Conservation (phyloP, 2,888 invertebrate genomes). For the Leucozona laternaria region DNA sequence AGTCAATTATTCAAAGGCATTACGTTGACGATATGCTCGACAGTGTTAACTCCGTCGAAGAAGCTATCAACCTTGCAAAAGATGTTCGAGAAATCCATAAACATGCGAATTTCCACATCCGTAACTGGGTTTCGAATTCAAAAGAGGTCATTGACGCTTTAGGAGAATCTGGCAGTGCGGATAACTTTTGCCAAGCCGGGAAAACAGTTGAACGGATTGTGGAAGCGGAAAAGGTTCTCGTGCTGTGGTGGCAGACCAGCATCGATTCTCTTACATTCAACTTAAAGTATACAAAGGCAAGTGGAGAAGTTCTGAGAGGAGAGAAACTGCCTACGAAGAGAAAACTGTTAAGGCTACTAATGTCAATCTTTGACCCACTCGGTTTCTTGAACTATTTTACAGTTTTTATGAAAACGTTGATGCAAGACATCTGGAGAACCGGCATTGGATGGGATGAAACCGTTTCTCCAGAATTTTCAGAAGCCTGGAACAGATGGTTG, state of each 20-base stretch:
- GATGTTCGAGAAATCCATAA: slow-evolving; percentile 38
- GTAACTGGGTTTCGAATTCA: slow-evolving; percentile 73
- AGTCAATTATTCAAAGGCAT: too few species aligned
- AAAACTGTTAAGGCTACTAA: slow-evolving; percentile 6
- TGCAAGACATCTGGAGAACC: too few species aligned
- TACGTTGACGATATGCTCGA: too few species aligned
- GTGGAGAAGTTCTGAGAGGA: slow-evolving; percentile 38
- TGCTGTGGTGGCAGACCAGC: slow-evolving; percentile 38
- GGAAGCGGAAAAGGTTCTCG: slow-evolving; percentile 63
- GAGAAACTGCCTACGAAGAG: slow-evolving; percentile 64
- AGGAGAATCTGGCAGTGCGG: slow-evolving; percentile 36
- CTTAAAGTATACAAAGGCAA: slow-evolving; percentile 60
- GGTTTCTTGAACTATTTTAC: too few species aligned
- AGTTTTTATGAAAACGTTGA: too few species aligned
- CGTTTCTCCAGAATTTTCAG: too few species aligned
- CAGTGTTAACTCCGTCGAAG: too few species aligned
- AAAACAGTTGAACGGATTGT: slow-evolving; percentile 46
- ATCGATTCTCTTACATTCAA: slow-evolving; percentile 49
- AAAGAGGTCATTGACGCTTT: slow-evolving; percentile 34
- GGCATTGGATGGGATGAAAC: too few species aligned
- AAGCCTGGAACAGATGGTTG: too few species aligned
- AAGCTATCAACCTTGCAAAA: too few species aligned
- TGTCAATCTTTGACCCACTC: too few species aligned
- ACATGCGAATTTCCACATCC: slow-evolving; percentile 61
- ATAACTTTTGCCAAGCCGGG: slow-evolving; percentile 45